Percentiles rank a stretch among this genome's conserved stretches.
Conservation (phyloP, 2,113 vertebrate genomes). For the Atherinomorus stipes region DNA sequence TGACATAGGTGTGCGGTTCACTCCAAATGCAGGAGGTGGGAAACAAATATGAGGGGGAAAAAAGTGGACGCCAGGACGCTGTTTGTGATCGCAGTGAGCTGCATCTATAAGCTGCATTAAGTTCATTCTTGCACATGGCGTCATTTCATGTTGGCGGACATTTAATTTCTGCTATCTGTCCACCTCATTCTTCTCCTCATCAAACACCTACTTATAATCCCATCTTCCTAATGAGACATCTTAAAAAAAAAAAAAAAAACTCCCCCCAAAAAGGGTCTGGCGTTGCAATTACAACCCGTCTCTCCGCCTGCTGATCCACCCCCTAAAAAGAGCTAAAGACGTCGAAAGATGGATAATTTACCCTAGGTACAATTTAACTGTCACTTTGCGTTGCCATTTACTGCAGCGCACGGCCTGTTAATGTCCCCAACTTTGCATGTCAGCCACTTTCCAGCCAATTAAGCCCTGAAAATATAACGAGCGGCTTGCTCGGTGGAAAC, state of each 20-base stretch:
- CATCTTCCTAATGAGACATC: slow-evolving; percentile 61
- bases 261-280: slow-evolving; percentile 73
- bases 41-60: background rate
- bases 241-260: slow-evolving; percentile 37
- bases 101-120: slow-evolving; percentile 2
- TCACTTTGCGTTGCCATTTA: slow-evolving; percentile 99
- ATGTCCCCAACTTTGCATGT: slow-evolving; percentile 99
- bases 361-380: slow-evolving; percentile 99
- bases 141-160: slow-evolving; percentile 18
- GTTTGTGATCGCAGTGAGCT: background rate
- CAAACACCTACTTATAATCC: slow-evolving; percentile 51
- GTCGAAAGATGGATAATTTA: slow-evolving; percentile 99
- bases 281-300: slow-evolving; percentile 93
- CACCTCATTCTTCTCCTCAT: slow-evolving; percentile 37
- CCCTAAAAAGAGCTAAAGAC: slow-evolving; percentile 92
- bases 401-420: slow-evolving; percentile 90
- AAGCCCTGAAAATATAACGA: slow-evolving; percentile 85
- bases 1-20: background rate
- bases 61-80: background rate
- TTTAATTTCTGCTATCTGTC: slow-evolving; percentile 31
- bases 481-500: slow-evolving; percentile 92
- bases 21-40: background rate
- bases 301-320: slow-evolving; percentile 49
- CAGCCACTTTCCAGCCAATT: slow-evolving; percentile 99
- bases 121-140: background rate